Evolutionary conservation across 1,140 invertebrate genomes (phyloP), one percentile per base, ranked within the genome.

Genomic region (Drosophila persimilis): DNA sequence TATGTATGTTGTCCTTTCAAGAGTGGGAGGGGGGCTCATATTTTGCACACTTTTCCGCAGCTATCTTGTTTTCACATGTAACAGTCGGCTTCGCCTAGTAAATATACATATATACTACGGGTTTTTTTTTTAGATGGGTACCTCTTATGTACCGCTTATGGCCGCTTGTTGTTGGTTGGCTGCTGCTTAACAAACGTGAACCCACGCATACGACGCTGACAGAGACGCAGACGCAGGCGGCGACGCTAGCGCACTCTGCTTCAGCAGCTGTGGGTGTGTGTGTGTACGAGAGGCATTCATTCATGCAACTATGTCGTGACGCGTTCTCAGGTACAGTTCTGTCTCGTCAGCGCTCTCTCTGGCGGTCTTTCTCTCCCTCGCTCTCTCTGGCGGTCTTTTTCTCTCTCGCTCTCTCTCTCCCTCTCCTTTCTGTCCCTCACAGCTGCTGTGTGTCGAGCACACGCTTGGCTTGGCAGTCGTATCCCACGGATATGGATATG

Each of bases 241-340:
- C 35, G 35, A 39, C 11, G 35, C 35, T 39, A 13, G 35, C 35
- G 35, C 35, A 39, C 35, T 39, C 35, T 39, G 13, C 52, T 67
- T 61, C 67, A 73, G 81, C 77, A 88, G 81, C 81, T 86, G 83
- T 61, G 15, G 43, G 24, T 69, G 51, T 46, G 44, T 61, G 67
- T 31, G 57, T 70, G 35, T 39, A 39, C 35, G 67, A 39, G 77
- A 74, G 61, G 58, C 77, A 79, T 86, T 88, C 81, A 86, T 86
- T 86, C 81, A 86, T 86, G 50, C 83, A 86, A 70, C 77, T 70
- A 58, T 66, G 74, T 69, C 55, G 65, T 64, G 67, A 74, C 64
- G 67, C 67, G 78, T 81, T 77, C 78, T 85, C 81, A 85, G 81
- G 81, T 86, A 86, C 81, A 86, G 81, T 85, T 84, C 73, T 74